Evolutionary conservation across 2,797 vertebrate genomes (phyloP).

Genomic region (Enteromius treurensis): DNA sequence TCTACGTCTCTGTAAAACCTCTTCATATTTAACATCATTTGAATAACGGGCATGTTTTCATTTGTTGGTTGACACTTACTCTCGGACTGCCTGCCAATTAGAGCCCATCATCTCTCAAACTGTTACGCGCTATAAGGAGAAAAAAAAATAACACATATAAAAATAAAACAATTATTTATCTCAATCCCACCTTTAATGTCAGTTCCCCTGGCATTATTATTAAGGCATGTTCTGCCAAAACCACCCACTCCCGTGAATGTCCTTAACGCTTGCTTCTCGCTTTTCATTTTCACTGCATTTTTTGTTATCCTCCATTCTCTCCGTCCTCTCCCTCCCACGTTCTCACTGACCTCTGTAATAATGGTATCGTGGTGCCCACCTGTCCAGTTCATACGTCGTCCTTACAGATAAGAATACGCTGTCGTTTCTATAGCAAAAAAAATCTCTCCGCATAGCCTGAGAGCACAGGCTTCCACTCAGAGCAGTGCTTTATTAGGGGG

Average conservation of each 20-base stretch:
- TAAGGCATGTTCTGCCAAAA: constrained; percentile 27
- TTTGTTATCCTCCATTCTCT: constrained; percentile 14
- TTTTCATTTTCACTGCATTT: neutral
- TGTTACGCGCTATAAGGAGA: neutral
- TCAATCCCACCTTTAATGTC: neutral
- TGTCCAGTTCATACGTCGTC: constrained; percentile 19
- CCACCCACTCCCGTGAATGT: constrained; percentile 34
- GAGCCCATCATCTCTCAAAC: constrained; percentile 13
- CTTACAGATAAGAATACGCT: neutral
- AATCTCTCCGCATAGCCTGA: neutral
- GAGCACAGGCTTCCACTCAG: constrained; percentile 7
- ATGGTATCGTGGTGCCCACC: neutral
- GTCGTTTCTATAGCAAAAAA: constrained; percentile 10
- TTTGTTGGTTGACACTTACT: constrained; percentile 14
- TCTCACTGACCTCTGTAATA: constrained; percentile 26
- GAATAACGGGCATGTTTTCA: neutral
- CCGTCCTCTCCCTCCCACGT: constrained; percentile 47
- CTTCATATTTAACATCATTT: neutral
- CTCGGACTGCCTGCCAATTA: constrained; percentile 12
- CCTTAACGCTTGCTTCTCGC: constrained; percentile 11
- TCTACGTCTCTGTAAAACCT: neutral
- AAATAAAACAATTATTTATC: constrained; percentile 24
- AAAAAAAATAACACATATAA: neutral
- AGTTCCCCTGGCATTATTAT: constrained; percentile 18
- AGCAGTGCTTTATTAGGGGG: constrained; percentile 11